Base-by-base conservation (phyloP, 1,140 invertebrate genomes). In the Bilobella aurantiaca region DNA sequence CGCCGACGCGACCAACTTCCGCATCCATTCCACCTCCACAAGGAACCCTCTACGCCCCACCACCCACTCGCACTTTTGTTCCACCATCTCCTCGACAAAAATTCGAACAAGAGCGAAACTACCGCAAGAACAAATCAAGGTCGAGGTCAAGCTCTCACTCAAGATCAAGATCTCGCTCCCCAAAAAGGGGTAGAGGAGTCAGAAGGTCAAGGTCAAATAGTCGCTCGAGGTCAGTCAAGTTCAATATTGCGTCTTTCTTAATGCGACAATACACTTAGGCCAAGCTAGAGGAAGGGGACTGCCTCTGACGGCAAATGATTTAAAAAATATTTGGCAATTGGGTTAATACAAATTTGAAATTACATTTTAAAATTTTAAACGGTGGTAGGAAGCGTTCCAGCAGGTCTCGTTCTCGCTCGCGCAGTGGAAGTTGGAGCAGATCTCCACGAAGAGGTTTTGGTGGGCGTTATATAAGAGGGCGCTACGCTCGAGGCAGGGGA, bases 161-260 rank as follows among this genome's bases (percentile, higher is more conserved):
- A 8, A 42, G 49, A 5, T 53, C 49, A 8, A 5, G 8, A 53
- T 53, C 49, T 8, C 49, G 14, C 5, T 23, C 5, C 23, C 23
- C 8, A 12, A 64, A 65, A 30, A 53, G 69, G 21, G 34, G 60
- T 16, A 3, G 58, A 23, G 56, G 37, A 53, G n/a, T n/a, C n/a
- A 62, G 28, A 57, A 29, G 32, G 28, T 63, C 65, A 30, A 28
- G 60, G 21, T 64, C 62, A 25, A 62, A 63, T 0, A 63, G 61
- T 18, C 42, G 66, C n/a, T 59, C 57, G 16, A 64, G 53, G 12
- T 58, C 31, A 42, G 34, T 42, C 8, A 42, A 42, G 34, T 42
- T 42, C 34, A 42, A 18, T 42, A n/a, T n/a, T n/a, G n/a, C n/a
- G n/a, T n/a, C n/a, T n/a, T n/a, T n/a, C n/a, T n/a, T n/a, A n/a